Evolutionary conservation across 1,140 invertebrate genomes (phyloP), one percentile per base, ranked within the genome.

Genomic region (Brachionus angularis): DNA sequence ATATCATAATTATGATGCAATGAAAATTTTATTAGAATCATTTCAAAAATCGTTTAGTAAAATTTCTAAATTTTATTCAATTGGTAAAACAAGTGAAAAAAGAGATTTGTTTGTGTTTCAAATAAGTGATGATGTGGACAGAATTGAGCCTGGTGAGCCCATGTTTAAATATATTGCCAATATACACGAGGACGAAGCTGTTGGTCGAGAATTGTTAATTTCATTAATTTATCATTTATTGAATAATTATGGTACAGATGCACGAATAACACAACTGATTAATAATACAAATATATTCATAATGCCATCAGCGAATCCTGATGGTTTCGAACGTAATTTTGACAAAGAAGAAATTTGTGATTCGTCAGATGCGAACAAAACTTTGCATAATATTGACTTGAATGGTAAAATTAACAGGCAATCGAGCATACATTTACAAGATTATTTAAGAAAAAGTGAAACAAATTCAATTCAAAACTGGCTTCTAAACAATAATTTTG

Each of bases 111-210:
- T 42, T n/a, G 70, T 42, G 14, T 44, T 71, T 34, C 34, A 42
- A 44, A 46, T 71, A 33, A 86, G 88, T 0, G 85, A 86, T 39
- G 85, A 84, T 73, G 89, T 90, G 46, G 89, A 89, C 75, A 81
- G 85, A 73, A 90, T 92, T 82, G 75, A 76, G 69, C 44, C 72
- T 0, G 72, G 80, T 5, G 70, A 76, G 39, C 89, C 89, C 8
- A 89, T 90, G 79, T 88, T 93, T 77, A 93, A 93, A 80, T 92
- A 91, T 80, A 86, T 93, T 50, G 91, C 85, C 8, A 93, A 93
- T 81, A 93, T 93, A 86, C 91, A 93, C 77, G 91, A 91, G 23
- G 93, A 93, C 81, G 91, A 93, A 82, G 90, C 91, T 0, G 82
- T 91, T 39, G 90, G 91, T 0, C 82, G 90, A 16, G 91, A 93